Percentiles rank a stretch among this genome's conserved stretches.
phyloP scores from a whole-genome alignment of 2,888 invertebrate species.

The Watsonalla binaria region DNA sequence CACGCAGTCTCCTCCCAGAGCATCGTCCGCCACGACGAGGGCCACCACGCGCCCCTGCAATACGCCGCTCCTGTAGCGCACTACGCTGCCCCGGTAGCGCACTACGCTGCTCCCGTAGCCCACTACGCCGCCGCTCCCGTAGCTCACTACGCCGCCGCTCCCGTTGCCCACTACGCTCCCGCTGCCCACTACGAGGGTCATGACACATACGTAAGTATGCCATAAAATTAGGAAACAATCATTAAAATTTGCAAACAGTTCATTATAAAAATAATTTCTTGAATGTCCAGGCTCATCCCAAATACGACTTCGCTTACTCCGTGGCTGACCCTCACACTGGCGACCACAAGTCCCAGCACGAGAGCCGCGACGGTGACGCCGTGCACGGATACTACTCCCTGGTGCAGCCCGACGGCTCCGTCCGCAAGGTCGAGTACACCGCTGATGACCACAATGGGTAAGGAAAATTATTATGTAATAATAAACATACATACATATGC shows the following conservation, averaged over 20 bases:
- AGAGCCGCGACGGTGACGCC: conserved; percentile 58
- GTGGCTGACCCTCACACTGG: conserved; percentile 71
- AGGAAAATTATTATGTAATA: neutral
- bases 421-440: conserved; percentile 72
- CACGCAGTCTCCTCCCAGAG: conserved; percentile 56
- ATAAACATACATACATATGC: no score
- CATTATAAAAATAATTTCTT: neutral
- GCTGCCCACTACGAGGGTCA: conserved; percentile 26
- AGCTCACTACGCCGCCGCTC: conserved; percentile 14
- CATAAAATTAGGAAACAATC: neutral
- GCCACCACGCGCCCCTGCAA: conserved; percentile 41
- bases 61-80: conserved; percentile 21
- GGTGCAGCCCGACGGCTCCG: conserved; percentile 71
- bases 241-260: neutral
- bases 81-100: conserved; percentile 20
- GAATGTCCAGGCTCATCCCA: conserved; percentile 33
- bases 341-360: conserved; percentile 69
- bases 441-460: conserved; percentile 45
- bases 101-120: conserved; percentile 17
- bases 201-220: conserved; percentile 27
- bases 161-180: conserved; percentile 17
- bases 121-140: conserved; percentile 14
- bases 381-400: conserved; percentile 79
- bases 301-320: conserved; percentile 61
- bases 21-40: conserved; percentile 53